These are phyloP conservation scores for Vulpes ferrilata DNA, from an alignment of 2,113 vertebrate species.

Conservation along the genomic window DNA sequence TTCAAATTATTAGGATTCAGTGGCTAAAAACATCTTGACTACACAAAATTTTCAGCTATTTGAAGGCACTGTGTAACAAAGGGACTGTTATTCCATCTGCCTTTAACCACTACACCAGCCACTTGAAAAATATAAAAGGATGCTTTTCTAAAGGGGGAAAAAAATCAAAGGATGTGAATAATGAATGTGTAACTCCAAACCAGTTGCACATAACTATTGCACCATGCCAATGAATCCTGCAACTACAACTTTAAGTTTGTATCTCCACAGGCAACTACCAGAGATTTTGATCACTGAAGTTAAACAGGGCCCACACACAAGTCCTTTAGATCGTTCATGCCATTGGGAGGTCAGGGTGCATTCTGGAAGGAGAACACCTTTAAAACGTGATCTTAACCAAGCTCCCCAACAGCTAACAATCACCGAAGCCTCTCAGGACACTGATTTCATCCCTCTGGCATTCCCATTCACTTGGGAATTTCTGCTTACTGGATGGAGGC, in stretches of 20 bases:
- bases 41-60: background rate
- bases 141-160: background rate
- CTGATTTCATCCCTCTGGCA: background rate
- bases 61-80: background rate
- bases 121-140: background rate
- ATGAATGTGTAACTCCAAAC: background rate
- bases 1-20: background rate
- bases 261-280: background rate
- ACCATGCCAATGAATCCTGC: background rate
- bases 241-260: background rate
- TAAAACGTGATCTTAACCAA: background rate
- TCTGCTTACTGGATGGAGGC: background rate
- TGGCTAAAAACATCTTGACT: background rate
- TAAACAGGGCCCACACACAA: background rate
- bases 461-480: background rate
- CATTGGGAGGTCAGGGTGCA: background rate
- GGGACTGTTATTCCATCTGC: background rate
- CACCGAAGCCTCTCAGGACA: background rate
- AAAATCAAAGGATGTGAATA: background rate
- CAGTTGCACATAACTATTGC: background rate
- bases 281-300: background rate
- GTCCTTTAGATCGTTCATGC: background rate
- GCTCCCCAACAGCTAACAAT: background rate
- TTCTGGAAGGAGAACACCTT: background rate
- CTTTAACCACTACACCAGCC: background rate